Conservation (phyloP, 2,888 invertebrate species). For the Achlya flavicornis region DNA sequence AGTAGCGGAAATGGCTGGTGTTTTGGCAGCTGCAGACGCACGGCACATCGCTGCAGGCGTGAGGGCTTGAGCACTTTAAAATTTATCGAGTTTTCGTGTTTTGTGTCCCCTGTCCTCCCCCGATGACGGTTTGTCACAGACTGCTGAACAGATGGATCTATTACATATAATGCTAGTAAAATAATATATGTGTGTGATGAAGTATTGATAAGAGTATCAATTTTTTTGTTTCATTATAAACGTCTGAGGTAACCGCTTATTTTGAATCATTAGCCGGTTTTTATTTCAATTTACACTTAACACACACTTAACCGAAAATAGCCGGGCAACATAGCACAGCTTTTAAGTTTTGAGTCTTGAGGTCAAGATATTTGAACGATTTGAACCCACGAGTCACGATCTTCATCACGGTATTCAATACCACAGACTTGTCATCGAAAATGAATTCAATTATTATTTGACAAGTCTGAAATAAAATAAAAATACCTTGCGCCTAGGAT, state of each 20-base stretch:
- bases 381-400: too few species aligned
- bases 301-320: too few species aligned
- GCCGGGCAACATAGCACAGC: too few species aligned
- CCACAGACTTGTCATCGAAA: too few species aligned
- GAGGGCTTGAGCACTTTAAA: constrained; percentile 69
- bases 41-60: constrained; percentile 57
- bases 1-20: constrained; percentile 25
- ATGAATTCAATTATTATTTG: too few species aligned
- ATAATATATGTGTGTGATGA: constrained; percentile 21
- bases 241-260: too few species aligned
- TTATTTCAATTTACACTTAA: too few species aligned
- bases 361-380: too few species aligned
- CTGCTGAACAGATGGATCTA: constrained; percentile 30
- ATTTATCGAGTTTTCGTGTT: constrained; percentile 80
- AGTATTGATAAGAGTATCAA: constrained; percentile 10
- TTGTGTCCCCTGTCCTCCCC: constrained; percentile 24
- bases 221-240: not conserved
- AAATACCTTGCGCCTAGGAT: too few species aligned
- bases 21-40: constrained; percentile 53
- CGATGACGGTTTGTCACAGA: constrained; percentile 32
- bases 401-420: too few species aligned
- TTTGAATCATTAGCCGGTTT: not conserved
- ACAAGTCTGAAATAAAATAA: too few species aligned
- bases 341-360: too few species aligned
- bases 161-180: constrained; percentile 25